These are phyloP conservation scores for Mastacembelus armatus DNA, from an alignment of 2,797 vertebrate genomes.

Conservation along the genomic window DNA sequence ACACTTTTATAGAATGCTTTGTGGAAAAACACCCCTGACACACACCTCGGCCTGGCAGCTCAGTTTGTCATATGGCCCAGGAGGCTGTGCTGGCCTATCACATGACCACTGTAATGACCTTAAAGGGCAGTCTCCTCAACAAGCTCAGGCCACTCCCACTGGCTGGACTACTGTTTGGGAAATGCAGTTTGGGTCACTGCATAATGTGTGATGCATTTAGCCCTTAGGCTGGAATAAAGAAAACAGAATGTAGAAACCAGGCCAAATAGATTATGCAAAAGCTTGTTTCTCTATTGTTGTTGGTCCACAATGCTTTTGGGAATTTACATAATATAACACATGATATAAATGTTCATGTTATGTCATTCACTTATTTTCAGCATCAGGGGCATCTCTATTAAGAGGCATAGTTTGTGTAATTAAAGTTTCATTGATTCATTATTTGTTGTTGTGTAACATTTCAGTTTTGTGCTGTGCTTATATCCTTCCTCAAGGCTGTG, in stretches of 20 bases:
- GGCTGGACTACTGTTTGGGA: conserved; percentile 70
- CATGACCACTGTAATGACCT: conserved; percentile 84
- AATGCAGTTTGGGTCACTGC: conserved; percentile 73
- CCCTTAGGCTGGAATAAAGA: conserved; percentile 51
- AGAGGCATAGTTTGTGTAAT: conserved; percentile 21
- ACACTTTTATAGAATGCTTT: conserved; percentile 90
- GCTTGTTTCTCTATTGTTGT: conserved; percentile 23
- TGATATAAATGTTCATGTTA: conserved; percentile 40
- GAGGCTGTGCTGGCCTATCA: conserved; percentile 79
- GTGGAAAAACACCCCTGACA: conserved; percentile 89
- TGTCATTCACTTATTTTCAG: conserved; percentile 32
- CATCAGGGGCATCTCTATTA: conserved; percentile 26
- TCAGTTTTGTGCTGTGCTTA: conserved; percentile 16
- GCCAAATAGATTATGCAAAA: conserved; percentile 62
- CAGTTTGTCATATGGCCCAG: conserved; percentile 85
- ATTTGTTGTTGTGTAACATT: conserved; percentile 19
- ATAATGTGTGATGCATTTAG: conserved; percentile 66
- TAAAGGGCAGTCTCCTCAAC: conserved; percentile 81
- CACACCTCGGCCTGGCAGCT: conserved; percentile 83
- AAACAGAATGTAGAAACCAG: conserved; percentile 52
- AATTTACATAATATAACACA: conserved; percentile 41
- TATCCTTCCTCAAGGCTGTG: conserved; percentile 12
- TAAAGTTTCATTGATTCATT: conserved; percentile 19
- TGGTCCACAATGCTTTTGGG: conserved; percentile 34
- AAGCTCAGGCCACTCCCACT: conserved; percentile 72